Percentiles rank a stretch among this genome's conserved stretches.
Evolutionary conservation across 37 sponge, comb jelly and placozoan genomes (phyloP).

Genomic region (Crambe crambe): DNA sequence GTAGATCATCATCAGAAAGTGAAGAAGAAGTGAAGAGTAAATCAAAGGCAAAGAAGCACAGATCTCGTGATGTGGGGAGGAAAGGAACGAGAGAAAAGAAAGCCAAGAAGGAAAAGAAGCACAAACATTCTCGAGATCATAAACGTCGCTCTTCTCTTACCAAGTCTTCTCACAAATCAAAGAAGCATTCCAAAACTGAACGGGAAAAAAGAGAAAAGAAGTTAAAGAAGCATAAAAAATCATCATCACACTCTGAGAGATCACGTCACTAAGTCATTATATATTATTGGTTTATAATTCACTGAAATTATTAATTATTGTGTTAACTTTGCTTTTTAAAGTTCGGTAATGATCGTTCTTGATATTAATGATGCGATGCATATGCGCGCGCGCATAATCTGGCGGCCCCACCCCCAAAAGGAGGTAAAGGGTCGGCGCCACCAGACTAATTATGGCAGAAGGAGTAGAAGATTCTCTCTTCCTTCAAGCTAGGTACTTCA

Average conservation of each 20-base stretch:
- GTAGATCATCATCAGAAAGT: background rate
- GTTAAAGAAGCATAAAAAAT: slow-evolving; percentile 35
- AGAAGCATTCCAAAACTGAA: background rate
- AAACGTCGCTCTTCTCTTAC: background rate
- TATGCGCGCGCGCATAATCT: too few species aligned
- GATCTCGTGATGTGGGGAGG: background rate
- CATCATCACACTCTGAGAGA: slow-evolving; percentile 1
- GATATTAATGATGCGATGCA: too few species aligned
- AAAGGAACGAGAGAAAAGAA: background rate
- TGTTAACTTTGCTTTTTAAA: too few species aligned
- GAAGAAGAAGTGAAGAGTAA: background rate
- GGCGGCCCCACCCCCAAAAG: too few species aligned
- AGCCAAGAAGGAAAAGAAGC: background rate
- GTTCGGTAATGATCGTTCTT: too few species aligned
- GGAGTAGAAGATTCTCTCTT: slow-evolving; percentile 46
- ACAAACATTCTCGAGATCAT: background rate
- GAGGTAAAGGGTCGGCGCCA: too few species aligned
- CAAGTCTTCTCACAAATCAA: background rate
- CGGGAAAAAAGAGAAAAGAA: slow-evolving; percentile 15
- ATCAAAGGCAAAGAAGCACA: background rate
- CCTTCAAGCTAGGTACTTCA: slow-evolving; percentile 46
- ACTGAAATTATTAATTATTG: background rate
- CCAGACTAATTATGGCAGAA: too few species aligned
- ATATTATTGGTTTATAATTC: background rate
- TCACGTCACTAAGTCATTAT: background rate